Evolutionary conservation across 2,113 vertebrate genomes (phyloP).

Genomic region (Phrynocephalus versicolor): DNA sequence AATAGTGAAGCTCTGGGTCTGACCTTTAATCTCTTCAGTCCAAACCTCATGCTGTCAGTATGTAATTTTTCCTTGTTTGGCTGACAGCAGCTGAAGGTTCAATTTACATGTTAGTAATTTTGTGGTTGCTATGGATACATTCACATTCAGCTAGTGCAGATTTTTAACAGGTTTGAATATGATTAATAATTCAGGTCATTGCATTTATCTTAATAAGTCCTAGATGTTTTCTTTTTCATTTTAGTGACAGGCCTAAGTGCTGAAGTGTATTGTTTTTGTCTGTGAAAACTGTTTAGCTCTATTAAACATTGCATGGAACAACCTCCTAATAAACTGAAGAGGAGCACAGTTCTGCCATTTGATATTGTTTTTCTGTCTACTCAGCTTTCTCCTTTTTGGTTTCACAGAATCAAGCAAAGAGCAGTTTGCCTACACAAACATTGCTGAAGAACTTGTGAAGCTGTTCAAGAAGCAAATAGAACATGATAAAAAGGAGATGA

Average conservation of each 20-base stretch:
- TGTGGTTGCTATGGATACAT: constrained; percentile 61
- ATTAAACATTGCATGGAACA: constrained; percentile 55
- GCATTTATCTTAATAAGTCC: constrained; percentile 47
- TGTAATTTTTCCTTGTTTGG: constrained; percentile 45
- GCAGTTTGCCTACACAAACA: constrained; percentile 95
- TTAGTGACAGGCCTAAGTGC: constrained; percentile 43
- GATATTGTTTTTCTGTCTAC: constrained; percentile 47
- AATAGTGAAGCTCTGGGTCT: constrained; percentile 20
- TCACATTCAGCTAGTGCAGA: constrained; percentile 44
- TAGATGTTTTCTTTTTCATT: constrained; percentile 56
- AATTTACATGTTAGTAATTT: constrained; percentile 42
- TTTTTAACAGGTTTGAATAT: constrained; percentile 55
- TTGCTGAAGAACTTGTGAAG: constrained; percentile 93
- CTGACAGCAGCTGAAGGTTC: constrained; percentile 52
- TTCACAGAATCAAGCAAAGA: constrained; percentile 95
- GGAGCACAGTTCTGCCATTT: constrained; percentile 50
- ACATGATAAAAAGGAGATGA: constrained; percentile 98
- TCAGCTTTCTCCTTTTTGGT: constrained; percentile 45
- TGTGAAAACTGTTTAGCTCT: constrained; percentile 48
- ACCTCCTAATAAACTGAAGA: constrained; percentile 44
- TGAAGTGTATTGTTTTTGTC: constrained; percentile 41
- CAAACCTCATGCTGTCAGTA: constrained; percentile 19
- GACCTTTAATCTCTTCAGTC: constrained; percentile 28
- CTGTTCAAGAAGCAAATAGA: constrained; percentile 95
- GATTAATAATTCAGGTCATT: constrained; percentile 51